Conservation (phyloP, 2,888 invertebrate genomes). For the Campoletis raptor region DNA sequence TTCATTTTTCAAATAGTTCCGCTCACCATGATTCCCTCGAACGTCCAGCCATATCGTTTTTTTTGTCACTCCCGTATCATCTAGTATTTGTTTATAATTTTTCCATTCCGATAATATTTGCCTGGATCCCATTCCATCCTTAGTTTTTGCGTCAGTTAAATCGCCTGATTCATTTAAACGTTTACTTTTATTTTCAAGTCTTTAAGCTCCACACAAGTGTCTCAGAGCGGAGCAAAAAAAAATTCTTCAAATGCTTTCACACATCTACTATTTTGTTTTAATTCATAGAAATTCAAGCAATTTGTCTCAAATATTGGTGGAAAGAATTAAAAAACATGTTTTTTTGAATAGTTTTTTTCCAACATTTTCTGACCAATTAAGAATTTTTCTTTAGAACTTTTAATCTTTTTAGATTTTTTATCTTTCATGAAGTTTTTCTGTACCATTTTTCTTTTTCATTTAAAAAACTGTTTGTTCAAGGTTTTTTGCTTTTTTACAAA, state of each 20-base stretch:
- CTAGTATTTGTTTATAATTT: conserved; percentile 90
- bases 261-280: too few relatives aligned
- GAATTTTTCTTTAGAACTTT: too few relatives aligned
- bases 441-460: too few relatives aligned
- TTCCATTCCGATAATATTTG: conserved; percentile 94
- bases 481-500: too few relatives aligned
- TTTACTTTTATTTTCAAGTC: neutral
- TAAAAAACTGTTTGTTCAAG: too few relatives aligned
- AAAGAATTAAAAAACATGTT: too few relatives aligned
- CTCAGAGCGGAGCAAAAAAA: neutral
- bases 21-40: conserved; percentile 95
- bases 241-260: neutral
- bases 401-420: too few relatives aligned
- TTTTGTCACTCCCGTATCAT: conserved; percentile 88
- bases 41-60: conserved; percentile 95
- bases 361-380: too few relatives aligned
- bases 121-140: conserved; percentile 91
- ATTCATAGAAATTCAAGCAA: too few relatives aligned
- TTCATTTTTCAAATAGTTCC: conserved; percentile 19
- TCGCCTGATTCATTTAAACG: conserved; percentile 86
- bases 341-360: too few relatives aligned
- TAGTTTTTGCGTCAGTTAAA: conserved; percentile 94
- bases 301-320: neutral
- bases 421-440: too few relatives aligned
- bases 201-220: neutral